Percentiles rank a stretch among this genome's conserved stretches.
phyloP scores from a whole-genome alignment of 2,888 invertebrate species.

The Hyposoter didymator region DNA sequence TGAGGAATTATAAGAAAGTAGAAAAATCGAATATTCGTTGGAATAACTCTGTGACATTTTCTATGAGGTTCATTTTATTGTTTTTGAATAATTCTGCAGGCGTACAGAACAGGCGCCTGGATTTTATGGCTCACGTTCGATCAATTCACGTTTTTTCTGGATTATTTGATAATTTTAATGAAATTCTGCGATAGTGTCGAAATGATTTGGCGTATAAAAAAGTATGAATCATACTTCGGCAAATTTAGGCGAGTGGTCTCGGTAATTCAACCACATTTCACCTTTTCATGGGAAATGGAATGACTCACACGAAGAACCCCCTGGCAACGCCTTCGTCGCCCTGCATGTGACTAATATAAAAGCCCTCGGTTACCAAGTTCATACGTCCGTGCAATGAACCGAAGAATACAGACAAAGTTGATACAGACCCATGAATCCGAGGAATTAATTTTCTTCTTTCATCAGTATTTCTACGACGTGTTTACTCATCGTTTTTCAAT shows the following conservation, averaged over 20 bases:
- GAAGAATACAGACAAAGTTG: neutral
- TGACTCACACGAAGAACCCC: constrained; percentile 51
- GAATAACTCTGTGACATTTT: neutral
- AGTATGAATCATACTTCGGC: constrained; percentile 3
- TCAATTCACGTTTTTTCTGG: neutral
- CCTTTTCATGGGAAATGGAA: constrained; percentile 3
- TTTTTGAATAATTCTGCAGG: neutral
- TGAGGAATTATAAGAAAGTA: neutral
- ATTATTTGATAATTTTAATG: neutral
- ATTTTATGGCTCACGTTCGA: neutral
- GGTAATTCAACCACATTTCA: constrained; percentile 4
- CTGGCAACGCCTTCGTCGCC: constrained; percentile 21
- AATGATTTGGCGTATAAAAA: neutral
- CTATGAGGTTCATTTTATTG: neutral
- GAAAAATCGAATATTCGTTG: neutral
- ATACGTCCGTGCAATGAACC: constrained; percentile 17
- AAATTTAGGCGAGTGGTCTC: constrained; percentile 5
- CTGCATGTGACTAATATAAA: constrained; percentile 45
- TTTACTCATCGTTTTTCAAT: neutral
- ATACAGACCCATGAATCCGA: neutral
- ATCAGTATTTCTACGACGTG: neutral
- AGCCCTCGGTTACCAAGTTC: constrained; percentile 31
- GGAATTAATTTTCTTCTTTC: neutral
- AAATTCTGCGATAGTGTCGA: neutral
- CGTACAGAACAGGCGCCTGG: neutral